A percentile compares a stretch with the other conserved stretches of the same genome.
Evolutionary conservation across 2,797 vertebrate genomes (phyloP).

Genomic region (Paedocypris micromegethes): DNA sequence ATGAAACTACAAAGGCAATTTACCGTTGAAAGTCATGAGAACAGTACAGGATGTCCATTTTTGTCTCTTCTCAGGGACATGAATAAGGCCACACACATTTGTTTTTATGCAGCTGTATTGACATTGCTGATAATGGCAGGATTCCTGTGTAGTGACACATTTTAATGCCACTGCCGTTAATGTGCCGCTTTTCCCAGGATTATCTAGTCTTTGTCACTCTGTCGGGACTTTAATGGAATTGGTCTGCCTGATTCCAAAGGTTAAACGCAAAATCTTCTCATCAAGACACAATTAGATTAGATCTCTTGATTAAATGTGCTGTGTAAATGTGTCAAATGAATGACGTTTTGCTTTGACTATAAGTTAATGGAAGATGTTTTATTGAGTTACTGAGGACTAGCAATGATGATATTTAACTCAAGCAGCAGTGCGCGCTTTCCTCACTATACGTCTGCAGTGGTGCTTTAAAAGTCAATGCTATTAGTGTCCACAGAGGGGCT

Average conservation of each 20-base stretch:
- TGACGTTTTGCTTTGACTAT: too few species aligned
- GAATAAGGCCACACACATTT: constrained; percentile 14
- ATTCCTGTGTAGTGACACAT: constrained; percentile 12
- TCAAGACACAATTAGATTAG: too few species aligned
- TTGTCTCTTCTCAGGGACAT: neutral
- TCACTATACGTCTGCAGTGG: neutral
- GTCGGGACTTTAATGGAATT: too few species aligned
- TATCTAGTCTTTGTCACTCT: constrained; percentile 10
- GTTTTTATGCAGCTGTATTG: constrained; percentile 50
- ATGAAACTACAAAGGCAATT: too few species aligned
- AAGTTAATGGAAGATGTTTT: too few species aligned
- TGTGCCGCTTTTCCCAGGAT: constrained; percentile 50
- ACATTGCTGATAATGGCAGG: constrained; percentile 41
- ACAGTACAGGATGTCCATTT: constrained; percentile 2
- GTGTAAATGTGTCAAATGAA: too few species aligned
- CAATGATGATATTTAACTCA: too few species aligned
- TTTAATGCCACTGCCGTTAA: constrained; percentile 37
- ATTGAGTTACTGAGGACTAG: too few species aligned
- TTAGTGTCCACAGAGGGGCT: constrained; percentile 6
- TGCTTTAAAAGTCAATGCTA: constrained; percentile 16
- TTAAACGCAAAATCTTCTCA: too few species aligned
- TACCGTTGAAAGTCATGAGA: neutral
- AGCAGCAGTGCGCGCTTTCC: neutral
- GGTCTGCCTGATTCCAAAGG: too few species aligned
- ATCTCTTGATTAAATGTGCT: too few species aligned